Evolutionary conservation across 2,888 invertebrate species (phyloP).

Genomic region (Polydrusus cervinus): DNA sequence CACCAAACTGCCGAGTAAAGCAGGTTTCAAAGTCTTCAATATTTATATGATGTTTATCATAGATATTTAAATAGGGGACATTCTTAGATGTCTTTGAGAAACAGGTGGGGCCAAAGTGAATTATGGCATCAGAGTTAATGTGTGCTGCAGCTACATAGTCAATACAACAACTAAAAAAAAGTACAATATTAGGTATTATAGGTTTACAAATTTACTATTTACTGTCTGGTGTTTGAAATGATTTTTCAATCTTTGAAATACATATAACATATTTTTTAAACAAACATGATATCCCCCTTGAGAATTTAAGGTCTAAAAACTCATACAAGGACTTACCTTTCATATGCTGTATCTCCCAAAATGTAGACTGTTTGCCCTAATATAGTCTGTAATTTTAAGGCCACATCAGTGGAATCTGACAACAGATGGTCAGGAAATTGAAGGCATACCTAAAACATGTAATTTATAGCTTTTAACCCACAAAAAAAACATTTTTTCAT

Average conservation of each 20-base stretch:
- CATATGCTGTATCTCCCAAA: constrained; percentile 93
- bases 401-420: constrained; percentile 79
- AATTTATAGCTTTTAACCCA: not conserved
- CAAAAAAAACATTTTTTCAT: constrained; percentile 39
- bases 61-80: constrained; percentile 84
- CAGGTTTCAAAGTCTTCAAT: constrained; percentile 64
- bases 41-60: constrained; percentile 78
- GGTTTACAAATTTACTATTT: too few species aligned
- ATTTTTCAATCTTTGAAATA: too few species aligned
- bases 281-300: not conserved
- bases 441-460: constrained; percentile 82
- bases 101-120: constrained; percentile 95
- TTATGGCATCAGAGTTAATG: constrained; percentile 86
- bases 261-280: too few species aligned
- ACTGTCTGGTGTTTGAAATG: too few species aligned
- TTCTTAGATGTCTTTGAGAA: constrained; percentile 81
- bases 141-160: constrained; percentile 94
- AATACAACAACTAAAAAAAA: constrained; percentile 87
- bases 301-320: not conserved
- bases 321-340: constrained; percentile 74
- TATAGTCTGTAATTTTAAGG: constrained; percentile 72
- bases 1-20: not conserved
- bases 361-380: constrained; percentile 81
- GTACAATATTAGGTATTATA: too few species aligned
- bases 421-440: constrained; percentile 93